Evolutionary conservation across 2,888 invertebrate species (phyloP), one percentile per base, ranked within the genome.

Genomic region (Ormyrus labotus): DNA sequence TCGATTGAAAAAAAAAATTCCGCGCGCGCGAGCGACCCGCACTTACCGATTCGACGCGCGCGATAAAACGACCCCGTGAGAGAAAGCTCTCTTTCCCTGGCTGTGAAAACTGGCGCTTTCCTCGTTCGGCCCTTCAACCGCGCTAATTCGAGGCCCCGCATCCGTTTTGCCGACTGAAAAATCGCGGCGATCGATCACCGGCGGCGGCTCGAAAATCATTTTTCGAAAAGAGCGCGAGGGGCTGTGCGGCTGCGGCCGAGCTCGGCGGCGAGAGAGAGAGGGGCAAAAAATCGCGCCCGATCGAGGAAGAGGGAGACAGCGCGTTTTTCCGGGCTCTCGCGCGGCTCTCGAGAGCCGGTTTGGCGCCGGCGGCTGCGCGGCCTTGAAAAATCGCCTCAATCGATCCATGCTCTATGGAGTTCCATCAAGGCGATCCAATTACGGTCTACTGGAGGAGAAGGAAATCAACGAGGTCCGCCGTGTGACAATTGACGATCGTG

Each of bases 301-400:
- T 9, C 57, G 58, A 47, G 50, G 34, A 47, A 63, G 45, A 72
- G n/a, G 6, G n/a, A 34, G 69, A 34, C 11, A 51, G 63, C 58
- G 77, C 48, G 78, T 65, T 78, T 78, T 78, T 72, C 78, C 70
- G 65, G 73, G 11, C n/a, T 19, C 19, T 19, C 7, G 34, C n/a
- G 8, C n/a, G 19, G 50, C 19, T 19, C 19, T 19, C 19, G 11
- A 61, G 58, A 71, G 75, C 71, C 80, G 71, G 80, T 76, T 80
- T 72, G 53, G 45, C 51, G 51, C 13, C 9, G 11, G 53, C 45
- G 10, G 8, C 6, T 9, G 10, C 45, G 9, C 34, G 74, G 13
- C 76, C 81, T 78, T 81, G 76, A 81, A 79, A 79, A 76, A 79
- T 81, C 76, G 65, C 72, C 13, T 8, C 79, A 53, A 76, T 81